A percentile compares a stretch with the other conserved stretches of the same genome.
Conservation (phyloP, 2,888 invertebrate genomes). For the Itoplectis maculator region DNA sequence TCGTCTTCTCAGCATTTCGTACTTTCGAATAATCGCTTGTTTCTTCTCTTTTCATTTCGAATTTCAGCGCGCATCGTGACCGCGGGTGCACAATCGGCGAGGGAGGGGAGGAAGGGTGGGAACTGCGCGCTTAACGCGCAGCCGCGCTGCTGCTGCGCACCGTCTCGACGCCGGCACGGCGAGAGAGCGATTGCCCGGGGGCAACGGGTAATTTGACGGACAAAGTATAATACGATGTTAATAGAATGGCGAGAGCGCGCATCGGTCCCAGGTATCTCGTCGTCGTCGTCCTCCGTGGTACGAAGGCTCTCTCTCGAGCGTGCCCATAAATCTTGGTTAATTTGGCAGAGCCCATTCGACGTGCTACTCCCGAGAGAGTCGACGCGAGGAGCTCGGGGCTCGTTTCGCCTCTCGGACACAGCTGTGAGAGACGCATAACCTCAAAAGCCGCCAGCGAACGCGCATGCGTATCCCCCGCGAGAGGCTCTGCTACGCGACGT, state of each 20-base stretch:
- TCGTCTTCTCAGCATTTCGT: no score
- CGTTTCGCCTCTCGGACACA: conserved; percentile 52
- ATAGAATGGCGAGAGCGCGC: conserved; percentile 83
- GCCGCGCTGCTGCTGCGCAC: neutral
- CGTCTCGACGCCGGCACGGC: neutral
- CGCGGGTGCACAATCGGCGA: no score
- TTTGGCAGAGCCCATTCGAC: conserved; percentile 81
- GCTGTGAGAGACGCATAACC: neutral
- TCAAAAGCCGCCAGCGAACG: conserved; percentile 13
- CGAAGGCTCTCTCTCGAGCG: no score
- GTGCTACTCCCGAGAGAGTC: conserved; percentile 75
- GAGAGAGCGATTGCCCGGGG: conserved; percentile 50
- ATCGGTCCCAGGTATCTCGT: conserved; percentile 72
- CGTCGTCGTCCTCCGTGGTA: conserved; percentile 67
- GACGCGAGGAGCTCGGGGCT: conserved; percentile 40
- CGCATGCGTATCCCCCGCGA: conserved; percentile 59
- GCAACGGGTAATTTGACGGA: conserved; percentile 65
- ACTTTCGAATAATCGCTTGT: no score
- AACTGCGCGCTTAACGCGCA: conserved; percentile 29
- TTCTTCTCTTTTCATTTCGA: no score
- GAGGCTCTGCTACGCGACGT: conserved; percentile 44
- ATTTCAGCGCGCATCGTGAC: no score
- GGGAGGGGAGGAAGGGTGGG: conserved; percentile 62
- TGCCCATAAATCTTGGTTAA: conserved; percentile 83
- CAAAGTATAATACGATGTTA: conserved; percentile 71